phyloP scores from a whole-genome alignment of 2,113 vertebrate species.

The Cyanoramphus novaezelandiae region DNA sequence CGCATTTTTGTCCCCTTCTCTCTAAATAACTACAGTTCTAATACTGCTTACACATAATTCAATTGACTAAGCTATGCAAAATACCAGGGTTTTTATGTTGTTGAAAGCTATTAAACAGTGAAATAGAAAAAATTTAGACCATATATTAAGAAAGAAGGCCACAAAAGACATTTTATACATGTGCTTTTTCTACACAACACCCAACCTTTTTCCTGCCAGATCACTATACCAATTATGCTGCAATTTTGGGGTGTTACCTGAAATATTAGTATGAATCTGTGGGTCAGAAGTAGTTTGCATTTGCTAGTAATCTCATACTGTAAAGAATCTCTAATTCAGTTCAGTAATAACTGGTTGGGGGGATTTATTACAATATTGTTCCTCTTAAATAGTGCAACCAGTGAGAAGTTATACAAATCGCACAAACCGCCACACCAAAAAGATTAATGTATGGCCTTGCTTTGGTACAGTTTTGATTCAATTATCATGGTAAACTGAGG shows the following conservation, averaged over 20 bases:
- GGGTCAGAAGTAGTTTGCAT: neutral
- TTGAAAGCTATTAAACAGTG: neutral
- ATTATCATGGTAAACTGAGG: neutral
- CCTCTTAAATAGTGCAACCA: neutral
- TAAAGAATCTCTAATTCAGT: neutral
- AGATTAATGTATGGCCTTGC: neutral
- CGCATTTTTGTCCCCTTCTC: neutral
- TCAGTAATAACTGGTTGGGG: neutral
- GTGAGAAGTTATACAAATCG: neutral
- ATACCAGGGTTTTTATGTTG: neutral
- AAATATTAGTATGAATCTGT: neutral
- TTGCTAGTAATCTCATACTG: neutral
- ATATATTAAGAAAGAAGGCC: neutral
- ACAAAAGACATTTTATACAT: neutral
- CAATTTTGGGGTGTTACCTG: neutral
- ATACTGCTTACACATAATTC: neutral
- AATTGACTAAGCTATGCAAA: neutral
- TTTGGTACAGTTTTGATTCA: neutral
- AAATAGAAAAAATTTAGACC: neutral
- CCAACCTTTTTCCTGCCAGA: neutral
- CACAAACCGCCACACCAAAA: neutral
- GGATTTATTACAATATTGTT: neutral
- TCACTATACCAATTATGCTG: neutral
- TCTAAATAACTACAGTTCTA: neutral
- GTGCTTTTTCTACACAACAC: neutral